Conservation (phyloP, 2,113 vertebrate species). For the Terrapene triunguis region DNA sequence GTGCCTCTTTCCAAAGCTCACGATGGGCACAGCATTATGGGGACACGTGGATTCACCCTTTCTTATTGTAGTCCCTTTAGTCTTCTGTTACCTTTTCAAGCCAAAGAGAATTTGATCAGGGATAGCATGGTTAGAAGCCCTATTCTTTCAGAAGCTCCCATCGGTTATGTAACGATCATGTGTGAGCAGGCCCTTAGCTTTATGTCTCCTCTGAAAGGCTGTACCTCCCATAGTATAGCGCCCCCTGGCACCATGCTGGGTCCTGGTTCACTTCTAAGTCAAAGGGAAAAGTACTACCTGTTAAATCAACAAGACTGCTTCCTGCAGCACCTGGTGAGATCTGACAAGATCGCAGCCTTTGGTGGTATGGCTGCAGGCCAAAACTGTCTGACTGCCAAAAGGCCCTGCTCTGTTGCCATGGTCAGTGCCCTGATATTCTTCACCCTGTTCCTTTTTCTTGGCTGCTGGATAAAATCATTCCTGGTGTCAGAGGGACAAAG, state of each 20-base stretch:
- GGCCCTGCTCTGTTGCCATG: neutral
- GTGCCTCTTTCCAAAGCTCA: neutral
- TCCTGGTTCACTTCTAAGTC: accelerated
- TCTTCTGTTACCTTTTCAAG: neutral
- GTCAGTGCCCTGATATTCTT: neutral
- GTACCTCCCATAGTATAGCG: accelerated
- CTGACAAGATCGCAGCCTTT: neutral
- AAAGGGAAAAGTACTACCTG: neutral
- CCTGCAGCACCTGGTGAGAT: neutral
- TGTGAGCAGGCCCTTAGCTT: neutral
- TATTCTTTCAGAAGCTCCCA: accelerated
- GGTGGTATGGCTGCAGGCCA: neutral
- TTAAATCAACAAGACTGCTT: neutral
- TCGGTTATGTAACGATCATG: accelerated
- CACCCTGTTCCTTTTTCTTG: neutral
- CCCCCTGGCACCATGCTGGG: neutral
- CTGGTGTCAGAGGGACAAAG: neutral
- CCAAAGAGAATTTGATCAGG: accelerated
- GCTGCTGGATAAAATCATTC: neutral
- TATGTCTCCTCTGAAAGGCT: neutral
- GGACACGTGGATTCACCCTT: neutral
- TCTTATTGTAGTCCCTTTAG: neutral
- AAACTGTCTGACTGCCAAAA: accelerated
- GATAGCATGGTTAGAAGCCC: neutral
- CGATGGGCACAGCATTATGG: neutral